These are phyloP conservation scores for Parapristionchus giblindavisi DNA, from an alignment of 2,888 invertebrate species.

Conservation along the genomic window DNA sequence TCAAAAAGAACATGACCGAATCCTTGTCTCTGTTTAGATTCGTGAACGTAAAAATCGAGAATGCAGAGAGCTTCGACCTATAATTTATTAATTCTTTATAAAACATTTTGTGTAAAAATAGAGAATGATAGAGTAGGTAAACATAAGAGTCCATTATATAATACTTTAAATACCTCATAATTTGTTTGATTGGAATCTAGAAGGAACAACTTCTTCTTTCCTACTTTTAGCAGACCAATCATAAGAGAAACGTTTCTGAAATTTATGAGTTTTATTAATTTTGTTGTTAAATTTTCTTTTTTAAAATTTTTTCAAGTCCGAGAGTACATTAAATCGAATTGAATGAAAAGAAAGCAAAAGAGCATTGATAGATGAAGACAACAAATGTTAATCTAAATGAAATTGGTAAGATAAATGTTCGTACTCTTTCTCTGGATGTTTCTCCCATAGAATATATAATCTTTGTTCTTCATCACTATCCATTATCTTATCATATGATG, in stretches of 20 bases:
- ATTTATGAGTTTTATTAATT: neutral
- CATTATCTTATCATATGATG: constrained; percentile 63
- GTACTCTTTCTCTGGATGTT: constrained; percentile 43
- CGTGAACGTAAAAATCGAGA: constrained; percentile 89
- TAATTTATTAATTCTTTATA: neutral
- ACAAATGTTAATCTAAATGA: no score
- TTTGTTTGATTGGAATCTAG: constrained; percentile 51
- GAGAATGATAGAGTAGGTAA: no score
- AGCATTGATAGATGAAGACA: no score
- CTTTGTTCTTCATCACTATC: constrained; percentile 63
- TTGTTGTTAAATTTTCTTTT: neutral
- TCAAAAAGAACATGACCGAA: constrained; percentile 86
- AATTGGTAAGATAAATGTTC: no score
- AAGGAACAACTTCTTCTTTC: constrained; percentile 84
- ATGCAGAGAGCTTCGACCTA: constrained; percentile 81
- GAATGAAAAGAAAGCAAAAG: neutral
- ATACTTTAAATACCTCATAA: constrained; percentile 44
- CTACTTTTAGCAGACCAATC: constrained; percentile 88
- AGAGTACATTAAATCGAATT: neutral
- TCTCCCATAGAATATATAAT: constrained; percentile 66
- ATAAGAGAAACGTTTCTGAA: constrained; percentile 49
- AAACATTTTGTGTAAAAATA: no score
- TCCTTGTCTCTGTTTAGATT: constrained; percentile 85
- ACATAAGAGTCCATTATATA: no score
- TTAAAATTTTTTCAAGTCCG: neutral